Percentiles rank a stretch among this genome's conserved stretches.
Evolutionary conservation across 2,888 invertebrate species (phyloP).

Genomic region (Ophion ellenae): DNA sequence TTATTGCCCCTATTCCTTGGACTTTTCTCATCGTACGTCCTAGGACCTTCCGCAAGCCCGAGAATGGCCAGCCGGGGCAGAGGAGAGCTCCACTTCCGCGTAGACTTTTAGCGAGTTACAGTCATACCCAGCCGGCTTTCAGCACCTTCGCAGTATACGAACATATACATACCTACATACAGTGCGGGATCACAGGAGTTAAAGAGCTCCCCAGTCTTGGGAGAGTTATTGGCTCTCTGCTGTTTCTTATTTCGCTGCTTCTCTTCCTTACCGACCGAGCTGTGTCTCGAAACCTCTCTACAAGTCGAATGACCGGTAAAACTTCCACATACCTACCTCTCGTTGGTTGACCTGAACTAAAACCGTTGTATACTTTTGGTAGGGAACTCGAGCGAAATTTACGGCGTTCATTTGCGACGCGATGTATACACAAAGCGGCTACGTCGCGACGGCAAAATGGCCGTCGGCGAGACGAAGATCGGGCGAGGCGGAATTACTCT

Average conservation of each 20-base stretch:
- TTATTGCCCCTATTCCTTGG: constrained; percentile 20
- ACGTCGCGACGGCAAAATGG: constrained; percentile 21
- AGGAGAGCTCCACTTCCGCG: constrained; percentile 35
- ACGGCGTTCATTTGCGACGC: constrained; percentile 42
- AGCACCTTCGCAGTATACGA: constrained; percentile 27
- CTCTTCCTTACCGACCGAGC: constrained; percentile 22
- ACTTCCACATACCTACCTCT: constrained; percentile 17
- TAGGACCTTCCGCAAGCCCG: constrained; percentile 20
- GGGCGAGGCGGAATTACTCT: constrained; percentile 4
- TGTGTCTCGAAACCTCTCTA: constrained; percentile 38
- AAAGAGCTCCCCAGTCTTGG: constrained; percentile 42
- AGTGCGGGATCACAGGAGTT: constrained; percentile 21
- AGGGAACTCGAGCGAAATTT: constrained; percentile 31
- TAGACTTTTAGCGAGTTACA: constrained; percentile 58
- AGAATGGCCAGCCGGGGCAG: constrained; percentile 10
- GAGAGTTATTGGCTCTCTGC: constrained; percentile 37
- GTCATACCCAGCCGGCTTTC: constrained; percentile 36
- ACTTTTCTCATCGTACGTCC: constrained; percentile 31
- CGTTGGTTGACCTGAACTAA: constrained; percentile 22
- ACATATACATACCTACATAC: constrained; percentile 9
- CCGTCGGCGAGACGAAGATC: constrained; percentile 1
- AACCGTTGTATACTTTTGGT: constrained; percentile 31
- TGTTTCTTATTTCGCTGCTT: constrained; percentile 41
- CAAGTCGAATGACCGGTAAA: constrained; percentile 53
- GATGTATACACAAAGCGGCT: constrained; percentile 5